Conservation (phyloP, 2,888 invertebrate species). For the Xestoiulus laeticollis region DNA sequence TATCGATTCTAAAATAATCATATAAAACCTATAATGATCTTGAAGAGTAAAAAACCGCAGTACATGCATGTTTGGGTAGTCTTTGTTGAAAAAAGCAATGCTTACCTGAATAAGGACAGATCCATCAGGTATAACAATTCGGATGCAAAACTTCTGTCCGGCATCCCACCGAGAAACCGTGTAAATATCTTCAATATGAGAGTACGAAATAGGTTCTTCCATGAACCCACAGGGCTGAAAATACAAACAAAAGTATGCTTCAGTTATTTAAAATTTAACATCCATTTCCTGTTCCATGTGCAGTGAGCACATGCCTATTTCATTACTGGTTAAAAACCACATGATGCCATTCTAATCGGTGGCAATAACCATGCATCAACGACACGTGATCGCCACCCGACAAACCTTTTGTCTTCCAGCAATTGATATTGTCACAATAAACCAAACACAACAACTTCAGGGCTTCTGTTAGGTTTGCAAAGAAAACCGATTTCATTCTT, state of each 20-base stretch:
- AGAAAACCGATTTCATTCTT: not conserved
- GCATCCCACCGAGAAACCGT: conserved; percentile 80
- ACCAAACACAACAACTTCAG: not conserved
- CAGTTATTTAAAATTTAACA: not conserved
- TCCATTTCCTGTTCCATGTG: not conserved
- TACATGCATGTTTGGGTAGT: no score
- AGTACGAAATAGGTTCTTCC: conserved; percentile 75
- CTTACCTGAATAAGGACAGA: conserved; percentile 76
- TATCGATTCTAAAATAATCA: no score
- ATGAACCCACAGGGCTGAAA: conserved; percentile 67
- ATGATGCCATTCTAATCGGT: not conserved
- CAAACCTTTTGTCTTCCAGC: not conserved
- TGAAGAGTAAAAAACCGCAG: no score
- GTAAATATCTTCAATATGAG: conserved; percentile 79
- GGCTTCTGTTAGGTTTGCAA: not conserved
- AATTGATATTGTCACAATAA: not conserved
- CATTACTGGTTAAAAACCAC: not conserved
- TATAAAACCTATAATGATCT: no score
- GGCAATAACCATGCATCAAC: not conserved
- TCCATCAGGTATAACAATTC: conserved; percentile 79
- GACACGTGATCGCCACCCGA: not conserved
- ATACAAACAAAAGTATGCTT: conserved; percentile 52
- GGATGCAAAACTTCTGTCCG: conserved; percentile 80
- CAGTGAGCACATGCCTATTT: not conserved
- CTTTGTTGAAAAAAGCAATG: conserved; percentile 17